phyloP scores from a whole-genome alignment of 2,797 vertebrate species.

The Gallinago solitaria region DNA sequence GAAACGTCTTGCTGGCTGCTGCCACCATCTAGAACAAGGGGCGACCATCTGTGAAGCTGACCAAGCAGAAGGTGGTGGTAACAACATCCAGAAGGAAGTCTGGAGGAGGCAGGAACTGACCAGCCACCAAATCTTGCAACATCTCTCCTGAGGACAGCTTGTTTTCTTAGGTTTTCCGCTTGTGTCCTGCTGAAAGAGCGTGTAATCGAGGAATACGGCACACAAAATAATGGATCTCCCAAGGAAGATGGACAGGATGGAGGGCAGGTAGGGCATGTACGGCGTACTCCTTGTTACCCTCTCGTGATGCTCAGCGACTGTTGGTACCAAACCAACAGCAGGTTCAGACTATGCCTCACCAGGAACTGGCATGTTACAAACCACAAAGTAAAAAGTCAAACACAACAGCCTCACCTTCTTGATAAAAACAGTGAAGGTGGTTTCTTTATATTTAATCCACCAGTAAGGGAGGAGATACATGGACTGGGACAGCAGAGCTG shows the following conservation, averaged over 20 bases:
- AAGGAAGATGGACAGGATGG: neutral
- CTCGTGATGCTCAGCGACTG: neutral
- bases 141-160: neutral
- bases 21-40: neutral
- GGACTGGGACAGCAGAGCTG: neutral
- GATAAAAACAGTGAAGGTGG: neutral
- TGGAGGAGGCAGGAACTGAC: neutral
- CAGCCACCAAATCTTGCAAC: neutral
- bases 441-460: constrained; percentile 4
- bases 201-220: neutral
- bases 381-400: constrained; percentile 17
- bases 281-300: neutral
- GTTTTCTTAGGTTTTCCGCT: neutral
- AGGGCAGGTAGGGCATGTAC: neutral
- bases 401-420: neutral
- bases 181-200: neutral
- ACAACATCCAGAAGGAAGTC: neutral
- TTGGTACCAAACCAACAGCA: neutral
- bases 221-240: neutral
- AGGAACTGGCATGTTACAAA: neutral
- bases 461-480: neutral
- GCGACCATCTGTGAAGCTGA: accelerated
- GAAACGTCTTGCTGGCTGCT: neutral
- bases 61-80: neutral
- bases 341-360: neutral